Percentiles rank a stretch among this genome's conserved stretches.
phyloP scores from a whole-genome alignment of 2,888 invertebrate species.

The Heliconius erato region DNA sequence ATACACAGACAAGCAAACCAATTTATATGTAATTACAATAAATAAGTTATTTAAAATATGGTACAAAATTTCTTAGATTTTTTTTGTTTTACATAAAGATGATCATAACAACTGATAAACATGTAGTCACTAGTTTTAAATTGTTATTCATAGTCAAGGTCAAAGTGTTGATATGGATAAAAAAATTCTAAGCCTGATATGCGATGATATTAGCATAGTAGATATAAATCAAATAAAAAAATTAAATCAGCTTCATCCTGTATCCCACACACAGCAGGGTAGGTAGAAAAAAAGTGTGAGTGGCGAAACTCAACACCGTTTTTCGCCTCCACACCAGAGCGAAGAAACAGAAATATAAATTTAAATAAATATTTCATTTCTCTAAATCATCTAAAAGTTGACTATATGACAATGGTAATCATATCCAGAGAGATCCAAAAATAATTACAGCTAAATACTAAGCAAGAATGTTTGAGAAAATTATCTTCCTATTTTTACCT shows the following conservation, averaged over 20 bases:
- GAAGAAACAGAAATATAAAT: too few relatives aligned
- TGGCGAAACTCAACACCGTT: too few relatives aligned
- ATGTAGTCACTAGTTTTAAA: constrained; percentile 25
- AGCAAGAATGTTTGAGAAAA: neutral
- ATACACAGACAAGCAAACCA: neutral
- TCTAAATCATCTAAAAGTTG: too few relatives aligned
- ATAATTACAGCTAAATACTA: neutral
- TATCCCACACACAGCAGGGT: too few relatives aligned
- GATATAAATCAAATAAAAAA: neutral
- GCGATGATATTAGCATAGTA: constrained; percentile 28
- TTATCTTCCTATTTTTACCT: neutral
- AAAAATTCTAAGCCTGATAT: constrained; percentile 25
- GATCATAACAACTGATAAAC: constrained; percentile 5
- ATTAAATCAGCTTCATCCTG: too few relatives aligned
- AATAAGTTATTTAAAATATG: too few relatives aligned
- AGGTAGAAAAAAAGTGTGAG: too few relatives aligned
- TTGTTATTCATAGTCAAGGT: constrained; percentile 37
- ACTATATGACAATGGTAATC: too few relatives aligned
- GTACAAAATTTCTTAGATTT: neutral
- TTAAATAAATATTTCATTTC: too few relatives aligned
- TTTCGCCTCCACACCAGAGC: too few relatives aligned
- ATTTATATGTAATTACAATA: neutral
- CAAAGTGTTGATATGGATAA: constrained; percentile 37
- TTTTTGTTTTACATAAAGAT: neutral
- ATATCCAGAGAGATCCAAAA: too few relatives aligned